phyloP scores from a whole-genome alignment of 2,113 vertebrate species.

The Microtus ochrogaster region DNA sequence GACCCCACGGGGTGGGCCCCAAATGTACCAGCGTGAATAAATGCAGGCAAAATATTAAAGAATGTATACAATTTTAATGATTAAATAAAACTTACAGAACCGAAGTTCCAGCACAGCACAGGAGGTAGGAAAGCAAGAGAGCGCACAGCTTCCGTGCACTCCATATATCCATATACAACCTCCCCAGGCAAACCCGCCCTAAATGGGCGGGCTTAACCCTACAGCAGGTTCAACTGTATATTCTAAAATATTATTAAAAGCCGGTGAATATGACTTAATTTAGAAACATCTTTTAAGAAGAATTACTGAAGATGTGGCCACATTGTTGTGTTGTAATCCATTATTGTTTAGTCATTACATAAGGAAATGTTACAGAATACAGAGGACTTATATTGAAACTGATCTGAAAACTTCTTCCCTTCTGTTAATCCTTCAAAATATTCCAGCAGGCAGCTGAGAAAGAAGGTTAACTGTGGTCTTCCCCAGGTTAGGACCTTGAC shows the following conservation, averaged over 20 bases:
- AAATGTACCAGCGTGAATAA: too few species aligned
- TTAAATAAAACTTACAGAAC: too few species aligned
- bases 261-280: background rate
- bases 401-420: background rate
- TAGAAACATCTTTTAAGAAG: background rate
- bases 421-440: background rate
- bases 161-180: too few species aligned
- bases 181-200: too few species aligned
- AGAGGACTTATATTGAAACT: background rate
- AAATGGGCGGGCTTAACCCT: too few species aligned
- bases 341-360: background rate
- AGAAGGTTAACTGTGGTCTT: background rate
- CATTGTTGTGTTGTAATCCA: background rate
- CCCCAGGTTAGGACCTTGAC: background rate
- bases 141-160: too few species aligned
- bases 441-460: background rate
- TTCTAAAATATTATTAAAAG: background rate
- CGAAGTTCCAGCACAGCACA: too few species aligned
- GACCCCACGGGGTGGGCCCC: too few species aligned
- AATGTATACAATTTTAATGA: too few species aligned
- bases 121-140: too few species aligned
- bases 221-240: background rate
- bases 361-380: background rate
- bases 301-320: background rate
- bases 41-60: too few species aligned